Evolutionary conservation across 2,888 invertebrate species (phyloP).

Genomic region (Buathra laborator): DNA sequence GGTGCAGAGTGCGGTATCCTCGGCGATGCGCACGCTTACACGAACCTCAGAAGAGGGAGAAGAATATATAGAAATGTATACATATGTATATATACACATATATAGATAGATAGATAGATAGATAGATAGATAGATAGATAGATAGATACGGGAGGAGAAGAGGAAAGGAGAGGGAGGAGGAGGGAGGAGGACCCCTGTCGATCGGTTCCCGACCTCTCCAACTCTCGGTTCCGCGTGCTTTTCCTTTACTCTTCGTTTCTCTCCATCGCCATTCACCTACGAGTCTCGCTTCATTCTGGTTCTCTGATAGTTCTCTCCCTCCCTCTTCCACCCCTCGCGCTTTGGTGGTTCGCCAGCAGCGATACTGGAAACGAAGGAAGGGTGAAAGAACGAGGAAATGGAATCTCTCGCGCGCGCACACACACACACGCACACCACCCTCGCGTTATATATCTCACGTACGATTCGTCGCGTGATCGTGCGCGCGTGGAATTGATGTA

Average conservation of each 20-base stretch:
- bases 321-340: neutral
- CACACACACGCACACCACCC: conserved; percentile 33
- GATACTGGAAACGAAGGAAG: conserved; percentile 44
- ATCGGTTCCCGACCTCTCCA: conserved; percentile 83
- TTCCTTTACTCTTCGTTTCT: conserved; percentile 58
- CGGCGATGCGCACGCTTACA: conserved; percentile 41
- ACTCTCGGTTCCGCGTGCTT: conserved; percentile 76
- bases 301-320: conserved; percentile 26
- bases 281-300: conserved; percentile 68
- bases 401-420: conserved; percentile 40
- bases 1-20: conserved; percentile 35
- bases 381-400: conserved; percentile 46
- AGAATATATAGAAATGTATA: conserved; percentile 12
- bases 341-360: conserved; percentile 44
- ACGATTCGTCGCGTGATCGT: conserved; percentile 50
- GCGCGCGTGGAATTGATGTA: conserved; percentile 37
- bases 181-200: conserved; percentile 66
- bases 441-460: neutral
- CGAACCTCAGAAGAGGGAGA: conserved; percentile 20
- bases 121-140: conserved; percentile 2
- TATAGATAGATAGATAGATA: conserved; percentile 14
- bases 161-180: neutral
- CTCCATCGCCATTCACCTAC: conserved; percentile 64
- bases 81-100: neutral
- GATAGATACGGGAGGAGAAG: neutral